Base-by-base conservation (phyloP, 2,888 invertebrate genomes). In the Trilocha varians region DNA sequence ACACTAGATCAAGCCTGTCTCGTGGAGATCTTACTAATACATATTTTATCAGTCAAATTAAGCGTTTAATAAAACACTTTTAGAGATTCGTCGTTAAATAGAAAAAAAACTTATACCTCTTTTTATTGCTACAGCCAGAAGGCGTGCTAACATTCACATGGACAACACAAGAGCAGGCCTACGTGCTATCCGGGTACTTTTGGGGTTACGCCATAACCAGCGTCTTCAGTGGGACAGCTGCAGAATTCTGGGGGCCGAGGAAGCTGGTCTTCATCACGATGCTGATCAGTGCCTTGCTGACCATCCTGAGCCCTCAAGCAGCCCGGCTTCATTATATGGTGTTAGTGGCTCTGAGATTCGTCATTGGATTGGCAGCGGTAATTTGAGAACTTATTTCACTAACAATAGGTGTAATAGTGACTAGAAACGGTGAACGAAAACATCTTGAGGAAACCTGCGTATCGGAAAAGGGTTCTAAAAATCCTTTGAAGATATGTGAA, bases 341-440 rank as follows among this genome's bases (percentile, higher is more conserved):
- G 3, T 78, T 91, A 0, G 89, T 91, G 38, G 78, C 70, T 1
- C 57, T 84, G 0, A 78, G 92, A 48, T 87, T 91, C 53, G 53
- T 89, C 5, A 87, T 89, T 35, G 92, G 92, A 43, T 69, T 91
- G 18, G 74, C 89, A 42, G 88, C 88, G 56, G 92, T 91, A 78
- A 84, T 38, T 42, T 25, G 2, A 3, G 18, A 18, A 11, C 11
- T 9, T 25, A 9, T 25, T 25, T 25, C 4, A 25, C 6, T n/a
- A n/a, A n/a, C n/a, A n/a, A n/a, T n/a, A n/a, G n/a, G n/a, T n/a
- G n/a, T n/a, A n/a, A n/a, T n/a, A n/a, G n/a, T n/a, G n/a, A n/a
- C n/a, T n/a, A n/a, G n/a, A n/a, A n/a, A n/a, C n/a, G n/a, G n/a
- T n/a, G n/a, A n/a, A n/a, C n/a, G n/a, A n/a, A n/a, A n/a, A n/a